Percentiles rank a stretch among this genome's conserved stretches.
Evolutionary conservation across 2,888 invertebrate species (phyloP).

Genomic region (Minunthozetes semirufus): DNA sequence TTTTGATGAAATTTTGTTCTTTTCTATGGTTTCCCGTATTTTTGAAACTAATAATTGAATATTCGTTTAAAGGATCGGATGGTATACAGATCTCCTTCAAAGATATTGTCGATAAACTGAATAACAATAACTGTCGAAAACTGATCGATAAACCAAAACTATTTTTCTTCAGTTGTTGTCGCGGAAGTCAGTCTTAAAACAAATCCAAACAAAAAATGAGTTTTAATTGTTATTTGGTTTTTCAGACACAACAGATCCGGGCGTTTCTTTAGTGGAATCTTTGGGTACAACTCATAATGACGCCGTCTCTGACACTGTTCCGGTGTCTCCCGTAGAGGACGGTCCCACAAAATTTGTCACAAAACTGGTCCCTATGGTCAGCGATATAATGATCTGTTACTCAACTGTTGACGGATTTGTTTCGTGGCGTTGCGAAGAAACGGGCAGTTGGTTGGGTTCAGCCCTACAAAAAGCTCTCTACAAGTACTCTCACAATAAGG

Average conservation of each 20-base stretch:
- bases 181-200: slow-evolving; percentile 37
- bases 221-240: background rate
- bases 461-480: slow-evolving; percentile 31
- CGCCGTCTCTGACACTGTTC: background rate
- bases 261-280: background rate
- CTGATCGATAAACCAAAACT: slow-evolving; percentile 41
- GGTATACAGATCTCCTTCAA: slow-evolving; percentile 27
- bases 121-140: slow-evolving; percentile 39
- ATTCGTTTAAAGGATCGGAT: slow-evolving; percentile 35
- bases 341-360: background rate
- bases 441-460: slow-evolving; percentile 40
- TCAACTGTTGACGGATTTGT: slow-evolving; percentile 38
- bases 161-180: slow-evolving; percentile 42
- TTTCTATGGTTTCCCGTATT: background rate
- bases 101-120: slow-evolving; percentile 39
- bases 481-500: slow-evolving; percentile 34
- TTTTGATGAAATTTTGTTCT: too few species aligned
- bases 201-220: background rate
- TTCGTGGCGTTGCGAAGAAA: slow-evolving; percentile 36
- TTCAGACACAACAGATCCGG: background rate
- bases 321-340: background rate
- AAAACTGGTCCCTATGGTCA: background rate
- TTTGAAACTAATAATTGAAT: background rate
- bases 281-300: background rate
- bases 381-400: slow-evolving; percentile 17